Conservation (phyloP, 2,888 invertebrate genomes). For the Ophion costatus region DNA sequence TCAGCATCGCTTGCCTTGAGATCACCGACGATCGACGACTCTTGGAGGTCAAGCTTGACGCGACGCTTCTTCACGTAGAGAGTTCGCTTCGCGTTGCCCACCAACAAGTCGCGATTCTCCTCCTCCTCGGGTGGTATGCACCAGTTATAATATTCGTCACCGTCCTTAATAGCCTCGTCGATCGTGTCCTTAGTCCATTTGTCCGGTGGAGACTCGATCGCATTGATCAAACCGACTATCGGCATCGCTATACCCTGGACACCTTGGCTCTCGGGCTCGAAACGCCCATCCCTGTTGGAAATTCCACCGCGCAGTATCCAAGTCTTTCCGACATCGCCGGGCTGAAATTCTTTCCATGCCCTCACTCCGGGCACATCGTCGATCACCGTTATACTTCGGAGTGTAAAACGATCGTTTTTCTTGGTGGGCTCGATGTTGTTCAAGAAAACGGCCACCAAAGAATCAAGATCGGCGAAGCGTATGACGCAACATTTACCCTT, state of each 20-base stretch:
- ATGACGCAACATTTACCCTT: conserved; percentile 78
- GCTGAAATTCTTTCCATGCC: conserved; percentile 76
- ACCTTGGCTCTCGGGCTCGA: conserved; percentile 81
- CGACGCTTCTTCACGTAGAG: conserved; percentile 80
- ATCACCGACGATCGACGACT: conserved; percentile 80
- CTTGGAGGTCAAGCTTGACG: conserved; percentile 77
- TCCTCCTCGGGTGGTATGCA: conserved; percentile 74
- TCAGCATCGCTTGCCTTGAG: conserved; percentile 73
- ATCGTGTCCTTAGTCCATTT: conserved; percentile 81
- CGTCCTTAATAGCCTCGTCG: conserved; percentile 82
- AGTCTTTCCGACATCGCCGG: conserved; percentile 73
- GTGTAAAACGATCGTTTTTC: conserved; percentile 77
- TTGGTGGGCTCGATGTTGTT: conserved; percentile 73
- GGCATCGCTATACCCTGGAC: conserved; percentile 83
- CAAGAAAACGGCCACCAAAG: conserved; percentile 69
- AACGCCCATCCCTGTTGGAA: conserved; percentile 73
- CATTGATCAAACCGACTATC: conserved; percentile 80
- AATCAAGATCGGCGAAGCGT: conserved; percentile 71
- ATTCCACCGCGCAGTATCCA: conserved; percentile 78
- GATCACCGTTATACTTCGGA: conserved; percentile 72
- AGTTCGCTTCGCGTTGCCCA: conserved; percentile 80
- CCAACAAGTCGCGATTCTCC: conserved; percentile 75
- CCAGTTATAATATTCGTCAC: conserved; percentile 82
- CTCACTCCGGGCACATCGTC: conserved; percentile 77
- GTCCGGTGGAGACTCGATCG: conserved; percentile 75